phyloP scores from a whole-genome alignment of 1,140 invertebrate species.

The Ceratina australensis region DNA sequence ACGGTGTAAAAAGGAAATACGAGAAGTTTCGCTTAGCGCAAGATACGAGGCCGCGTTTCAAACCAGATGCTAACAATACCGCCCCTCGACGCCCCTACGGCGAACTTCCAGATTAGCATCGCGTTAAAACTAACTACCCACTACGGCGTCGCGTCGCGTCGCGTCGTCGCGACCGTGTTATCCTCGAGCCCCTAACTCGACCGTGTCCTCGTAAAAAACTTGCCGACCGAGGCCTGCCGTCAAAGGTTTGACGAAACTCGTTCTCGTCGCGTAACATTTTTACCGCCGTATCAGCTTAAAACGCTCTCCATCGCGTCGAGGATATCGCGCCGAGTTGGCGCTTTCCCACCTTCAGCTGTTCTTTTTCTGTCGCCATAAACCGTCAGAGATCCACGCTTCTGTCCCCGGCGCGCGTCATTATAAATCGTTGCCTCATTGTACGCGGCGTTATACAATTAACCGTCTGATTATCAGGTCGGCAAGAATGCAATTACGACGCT shows the following conservation, averaged over 20 bases:
- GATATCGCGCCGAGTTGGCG: not conserved
- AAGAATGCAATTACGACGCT: no score
- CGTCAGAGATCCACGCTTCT: no score
- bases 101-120: constrained; percentile 34
- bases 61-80: constrained; percentile 27
- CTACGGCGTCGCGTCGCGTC: no score
- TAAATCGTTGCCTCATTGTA: no score
- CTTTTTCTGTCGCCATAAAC: no score
- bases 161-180: not conserved
- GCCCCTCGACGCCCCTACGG: no score
- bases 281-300: not conserved
- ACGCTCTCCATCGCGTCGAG: not conserved
- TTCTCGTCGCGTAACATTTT: not conserved
- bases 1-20: constrained; percentile 15
- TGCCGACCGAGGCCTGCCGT: not conserved
- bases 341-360: not conserved
- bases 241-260: constrained; percentile 17
- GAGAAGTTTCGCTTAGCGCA: constrained; percentile 13
- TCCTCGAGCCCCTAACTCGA: not conserved
- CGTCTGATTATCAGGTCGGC: no score
- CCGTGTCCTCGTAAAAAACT: constrained; percentile 23
- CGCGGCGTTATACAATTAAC: no score
- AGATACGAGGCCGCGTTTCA: constrained; percentile 27
- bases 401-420: no score
- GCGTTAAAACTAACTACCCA: constrained; percentile 25